Evolutionary conservation across 1,140 invertebrate species (phyloP).

Genomic region (Cydia fagiglandana): DNA sequence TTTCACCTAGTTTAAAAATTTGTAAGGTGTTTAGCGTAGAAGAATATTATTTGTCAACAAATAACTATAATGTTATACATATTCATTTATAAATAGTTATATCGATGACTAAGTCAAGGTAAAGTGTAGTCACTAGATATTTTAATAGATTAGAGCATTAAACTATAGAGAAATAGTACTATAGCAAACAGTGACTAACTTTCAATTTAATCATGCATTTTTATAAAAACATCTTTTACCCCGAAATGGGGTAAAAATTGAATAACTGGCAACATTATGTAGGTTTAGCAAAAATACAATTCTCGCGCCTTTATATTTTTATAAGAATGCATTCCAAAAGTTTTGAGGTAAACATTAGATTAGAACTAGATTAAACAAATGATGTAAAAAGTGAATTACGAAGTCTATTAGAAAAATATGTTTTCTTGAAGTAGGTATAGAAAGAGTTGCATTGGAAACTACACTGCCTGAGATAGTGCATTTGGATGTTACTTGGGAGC

Average conservation of each 20-base stretch:
- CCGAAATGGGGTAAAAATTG: slow-evolving; percentile 35
- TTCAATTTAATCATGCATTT: slow-evolving; percentile 47
- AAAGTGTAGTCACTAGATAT: slow-evolving; percentile 56
- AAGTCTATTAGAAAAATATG: slow-evolving; percentile 68
- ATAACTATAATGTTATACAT: slow-evolving; percentile 56
- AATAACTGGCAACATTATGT: slow-evolving; percentile 43
- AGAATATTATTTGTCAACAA: slow-evolving; percentile 76
- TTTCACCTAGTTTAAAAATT: slow-evolving; percentile 68
- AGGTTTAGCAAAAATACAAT: slow-evolving; percentile 43
- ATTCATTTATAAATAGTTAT: slow-evolving; percentile 56
- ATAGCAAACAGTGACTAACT: slow-evolving; percentile 58
- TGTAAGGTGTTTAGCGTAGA: slow-evolving; percentile 73
- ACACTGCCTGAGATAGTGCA: slow-evolving; percentile 40
- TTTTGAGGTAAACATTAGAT: slow-evolving; percentile 35
- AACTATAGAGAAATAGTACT: slow-evolving; percentile 63
- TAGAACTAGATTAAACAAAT: slow-evolving; percentile 37
- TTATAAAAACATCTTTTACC: slow-evolving; percentile 50
- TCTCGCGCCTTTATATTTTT: slow-evolving; percentile 43
- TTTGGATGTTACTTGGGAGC: slow-evolving; percentile 34
- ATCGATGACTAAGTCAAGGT: slow-evolving; percentile 59
- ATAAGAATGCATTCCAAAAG: slow-evolving; percentile 47
- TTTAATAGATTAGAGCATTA: slow-evolving; percentile 58
- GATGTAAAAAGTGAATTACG: slow-evolving; percentile 45
- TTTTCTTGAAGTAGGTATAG: slow-evolving; percentile 58
- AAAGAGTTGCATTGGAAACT: slow-evolving; percentile 60